Evolutionary conservation across 2,113 vertebrate species (phyloP), one percentile per base, ranked within the genome.

Genomic region (Forbesichthys papilliferus): DNA sequence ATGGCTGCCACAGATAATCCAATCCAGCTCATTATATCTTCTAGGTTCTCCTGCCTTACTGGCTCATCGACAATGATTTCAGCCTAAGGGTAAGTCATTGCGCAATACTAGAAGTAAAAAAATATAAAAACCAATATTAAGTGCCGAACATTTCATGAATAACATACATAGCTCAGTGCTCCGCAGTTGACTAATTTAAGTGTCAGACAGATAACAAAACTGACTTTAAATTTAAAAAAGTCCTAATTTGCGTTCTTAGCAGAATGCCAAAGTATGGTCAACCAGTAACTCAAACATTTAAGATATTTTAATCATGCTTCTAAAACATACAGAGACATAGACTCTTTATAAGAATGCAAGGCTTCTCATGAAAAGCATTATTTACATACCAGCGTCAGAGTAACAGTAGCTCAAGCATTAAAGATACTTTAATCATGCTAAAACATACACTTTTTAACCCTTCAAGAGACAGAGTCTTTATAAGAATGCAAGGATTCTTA

Each of bases 1-100:
- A 27, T 8, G 46, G 52, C 65, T 18, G 14, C 76, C 64, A 70
- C 66, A 48, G 56, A 63, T 54, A 61, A 48, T 54, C 69, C 13
- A 54, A 54, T n/a, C 52, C 52, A 5, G 56, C 68, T 76, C 75
- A 71, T 27, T 8, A 59, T 54, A 60, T 59, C 14, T 59, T 78
- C 78, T 64, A 69, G 11, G 77, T 86, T 79, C 69, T 59, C 66
- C 61, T 27, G 27, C 27, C 2, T 27, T 27, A 3, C 27, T 2
- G 27, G 27, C 27, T 62, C 58, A 48, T 11, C 72, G 71, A 47
- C n/a, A 62, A 75, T 48, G 61, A 12, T 62, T 77, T 71, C 1
- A 27, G 58, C 77, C 76, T 0, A 66, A 47, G 81, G 86, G 68
- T 6, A 61, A 8, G 36, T 42, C 36, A 42, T 8, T 42, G 36